Base-by-base conservation (phyloP, 1,140 invertebrate species). In the Delia radicum region DNA sequence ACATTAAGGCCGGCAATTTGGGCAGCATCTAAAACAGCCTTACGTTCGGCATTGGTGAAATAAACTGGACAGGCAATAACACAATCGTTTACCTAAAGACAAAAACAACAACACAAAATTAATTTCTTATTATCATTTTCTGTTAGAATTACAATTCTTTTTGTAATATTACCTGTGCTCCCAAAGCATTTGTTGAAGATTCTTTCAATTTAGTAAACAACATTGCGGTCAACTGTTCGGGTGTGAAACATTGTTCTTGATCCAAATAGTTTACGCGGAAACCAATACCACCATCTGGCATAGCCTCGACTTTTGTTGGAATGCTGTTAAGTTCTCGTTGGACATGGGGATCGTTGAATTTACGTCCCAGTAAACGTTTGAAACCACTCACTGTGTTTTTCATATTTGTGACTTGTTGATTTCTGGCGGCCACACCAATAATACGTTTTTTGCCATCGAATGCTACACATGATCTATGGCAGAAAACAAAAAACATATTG, bases 181-280 rank as follows among this genome's bases (percentile, higher is more conserved):
- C 93, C 71, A 98, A 87, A n/a, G 93, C 94, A 75, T 86, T 89
- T 79, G 96, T 93, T 15, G 97, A 95, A 74, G 92, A 94, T 81
- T 96, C 94, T 86, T 98, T 99, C 63, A 99, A 88, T 88, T 99
- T 99, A 42, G 96, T 98, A 77, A 99, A 93, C 18, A 99, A 88
- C 95, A 99, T 99, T 13, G 95, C 97, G 27, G 95, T 94, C 80
- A 99, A 92, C 89, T 99, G 98, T 87, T 98, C 95, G 0, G 96
- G 94, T n/a, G 92, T 92, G 86, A 99, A 99, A 13, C 92, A 87
- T 76, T 94, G 92, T 72, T 95, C 92, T 87, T 98, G 93, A 75
- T 91, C 92, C 79, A 97, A 88, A 86, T 98, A 98, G 80, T 93
- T 91, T 74, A 98, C 95, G 90, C 94, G 85, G 80, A 96, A 93